These are phyloP conservation scores for Hydractinia symbiolongicarpus DNA, from an alignment of 30 jellyfish, hydroid and myxozoan genomes.

Conservation along the genomic window DNA sequence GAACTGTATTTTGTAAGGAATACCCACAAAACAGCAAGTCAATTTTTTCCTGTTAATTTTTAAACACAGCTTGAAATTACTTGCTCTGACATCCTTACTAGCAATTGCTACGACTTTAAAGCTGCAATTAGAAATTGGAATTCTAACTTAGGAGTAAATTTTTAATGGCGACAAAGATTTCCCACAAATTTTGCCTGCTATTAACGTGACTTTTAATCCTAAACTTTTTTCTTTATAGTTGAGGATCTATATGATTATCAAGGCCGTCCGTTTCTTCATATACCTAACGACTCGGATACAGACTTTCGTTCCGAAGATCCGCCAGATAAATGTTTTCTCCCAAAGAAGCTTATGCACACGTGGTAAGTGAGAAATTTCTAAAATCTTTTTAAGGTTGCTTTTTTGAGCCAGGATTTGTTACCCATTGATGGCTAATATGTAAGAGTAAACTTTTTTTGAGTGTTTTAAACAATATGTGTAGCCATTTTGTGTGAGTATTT, in stretches of 20 bases:
- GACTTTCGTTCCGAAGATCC: conserved; percentile 85
- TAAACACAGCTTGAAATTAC: no score
- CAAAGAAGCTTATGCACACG: conserved; percentile 88
- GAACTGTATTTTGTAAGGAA: background rate
- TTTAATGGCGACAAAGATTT: background rate
- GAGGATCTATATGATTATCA: conserved; percentile 93
- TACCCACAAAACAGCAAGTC: background rate
- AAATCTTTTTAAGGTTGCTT: no score
- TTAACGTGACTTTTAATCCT: background rate
- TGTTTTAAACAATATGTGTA: no score
- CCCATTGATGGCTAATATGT: no score
- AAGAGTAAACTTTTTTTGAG: no score
- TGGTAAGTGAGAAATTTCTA: conserved; percentile 45
- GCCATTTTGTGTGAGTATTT: no score
- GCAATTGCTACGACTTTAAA: no score
- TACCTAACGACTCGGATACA: conserved; percentile 85
- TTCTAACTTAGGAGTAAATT: background rate
- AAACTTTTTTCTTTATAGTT: conserved; percentile 33
- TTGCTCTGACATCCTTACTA: no score
- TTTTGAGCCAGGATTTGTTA: no score
- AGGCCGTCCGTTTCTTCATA: conserved; percentile 90
- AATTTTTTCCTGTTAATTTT: no score
- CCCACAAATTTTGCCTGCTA: background rate
- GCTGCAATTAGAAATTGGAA: background rate
- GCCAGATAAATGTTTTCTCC: conserved; percentile 91